Evolutionary conservation across 2,113 vertebrate species (phyloP), one percentile per base, ranked within the genome.

Genomic region (Tinamus guttatus): DNA sequence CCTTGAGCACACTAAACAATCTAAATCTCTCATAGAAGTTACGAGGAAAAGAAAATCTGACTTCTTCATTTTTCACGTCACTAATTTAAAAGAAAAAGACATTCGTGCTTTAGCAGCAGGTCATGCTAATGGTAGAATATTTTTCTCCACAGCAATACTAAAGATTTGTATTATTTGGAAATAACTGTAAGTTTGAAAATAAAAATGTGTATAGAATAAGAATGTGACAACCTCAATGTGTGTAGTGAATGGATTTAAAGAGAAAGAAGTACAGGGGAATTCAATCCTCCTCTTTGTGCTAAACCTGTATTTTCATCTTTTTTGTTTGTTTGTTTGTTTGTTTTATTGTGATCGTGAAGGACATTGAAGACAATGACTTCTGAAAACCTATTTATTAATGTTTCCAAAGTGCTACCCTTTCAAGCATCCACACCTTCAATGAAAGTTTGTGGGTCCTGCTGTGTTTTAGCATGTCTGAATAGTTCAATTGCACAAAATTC

Each of bases 361-460:
- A 1, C 16, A 36, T 5, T 36, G 25, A 58, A 70, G 14, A 30
- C 3, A 52, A 68, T 9, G 21, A 63, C 11, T 60, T 87, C 10
- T 73, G 13, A 64, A 68, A 1, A 36, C 20, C 0, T 0, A 3
- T 32, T 40, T 70, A 69, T 28, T 11, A 34, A 5, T 32, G 0
- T 38, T 69, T 74, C 12, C 16, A 30, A 59, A 85, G 7, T 59
- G 1, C 17, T 54, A 2, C 11, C 36, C 67, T 58, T 9, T 60
- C 27, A 49, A 49, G 56, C 81, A 59, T 2, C 8, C n/a, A 54
- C 0, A 0, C 3, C 11, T 27, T 74, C 11, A 11, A 20, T 25
- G 21, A n/a, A 67, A 52, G 5, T 34, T 45, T 80, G 25, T 36
- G 5, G 3, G 22, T 52, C 51, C 51, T 52, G 25, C 51, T 52